Evolutionary conservation across 2,888 invertebrate species (phyloP), one percentile per base, ranked within the genome.

Genomic region (Tortricodes alternella): DNA sequence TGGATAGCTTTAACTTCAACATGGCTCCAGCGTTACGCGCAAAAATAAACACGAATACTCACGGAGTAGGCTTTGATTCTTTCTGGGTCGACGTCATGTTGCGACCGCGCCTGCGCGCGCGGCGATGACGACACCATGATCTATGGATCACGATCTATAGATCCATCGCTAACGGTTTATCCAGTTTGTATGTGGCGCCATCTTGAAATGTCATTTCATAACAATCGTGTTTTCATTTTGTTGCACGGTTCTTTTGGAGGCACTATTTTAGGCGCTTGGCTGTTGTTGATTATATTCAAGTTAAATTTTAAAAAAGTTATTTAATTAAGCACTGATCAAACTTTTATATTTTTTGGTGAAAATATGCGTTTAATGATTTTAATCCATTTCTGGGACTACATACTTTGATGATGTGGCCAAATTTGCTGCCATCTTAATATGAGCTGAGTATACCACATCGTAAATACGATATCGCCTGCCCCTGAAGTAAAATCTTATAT

Each of bases 111-210:
- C 70, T 85, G 88, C 78, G 89, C 85, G 61, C 88, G 88, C 77
- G 90, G 89, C 74, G 90, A 89, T 77, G 90, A 90, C 77, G 90
- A 90, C 73, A 90, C 90, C 90, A 90, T 90, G 81, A 80, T 88
- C 86, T 82, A 80, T 78, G 69, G 82, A 82, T 84, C 86, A 83
- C 85, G 80, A 78, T 74, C 73, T 74, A 71, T 70, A 68, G 73
- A 76, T 75, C 73, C 52, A 24, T 41, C 71, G 65, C 72, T 82
- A 78, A 78, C 75, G 74, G 73, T 68, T 62, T 58, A 67, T 64
- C 67, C 65, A 53, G 64, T 65, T 62, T 59, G 52, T 63, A 60
- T 60, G 60, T 61, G 50, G 61, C 64, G 63, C 64, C 65, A 63
- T 67, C 62, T 65, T 61, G 62, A 53, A 58, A 62, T 60, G 61